Percentiles rank a stretch among this genome's conserved stretches.
phyloP scores from a whole-genome alignment of 92 coral and sea anemone genomes.

The Desmophyllum pertusum region DNA sequence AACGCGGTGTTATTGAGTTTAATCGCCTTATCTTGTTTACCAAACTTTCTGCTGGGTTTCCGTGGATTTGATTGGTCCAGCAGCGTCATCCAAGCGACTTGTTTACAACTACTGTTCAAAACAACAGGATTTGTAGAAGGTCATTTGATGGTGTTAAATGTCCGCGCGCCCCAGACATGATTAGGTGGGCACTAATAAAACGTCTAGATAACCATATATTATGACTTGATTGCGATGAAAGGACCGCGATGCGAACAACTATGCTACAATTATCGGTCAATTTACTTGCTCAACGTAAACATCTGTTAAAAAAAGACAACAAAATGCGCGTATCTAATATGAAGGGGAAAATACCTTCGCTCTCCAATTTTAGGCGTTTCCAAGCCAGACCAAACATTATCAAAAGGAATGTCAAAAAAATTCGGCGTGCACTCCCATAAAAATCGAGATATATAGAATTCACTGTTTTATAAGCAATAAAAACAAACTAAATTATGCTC shows the following conservation, averaged over 20 bases:
- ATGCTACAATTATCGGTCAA: constrained; percentile 10
- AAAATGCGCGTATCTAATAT: not conserved
- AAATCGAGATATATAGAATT: not conserved
- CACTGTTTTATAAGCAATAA: not conserved
- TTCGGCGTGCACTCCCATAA: not conserved
- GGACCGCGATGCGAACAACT: not conserved
- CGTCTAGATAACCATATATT: not conserved
- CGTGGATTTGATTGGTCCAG: constrained; percentile 20
- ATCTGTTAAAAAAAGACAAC: not conserved
- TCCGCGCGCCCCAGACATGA: constrained; percentile 6
- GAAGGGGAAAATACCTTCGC: not conserved
- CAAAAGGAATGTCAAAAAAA: not conserved
- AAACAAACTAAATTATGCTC: too few relatives aligned
- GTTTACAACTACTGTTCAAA: constrained; percentile 18
- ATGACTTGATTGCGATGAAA: not conserved
- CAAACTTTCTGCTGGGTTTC: constrained; percentile 7
- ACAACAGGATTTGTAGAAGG: not conserved
- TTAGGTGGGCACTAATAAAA: constrained; percentile 8
- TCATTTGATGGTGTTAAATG: not conserved
- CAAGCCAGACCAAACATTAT: not conserved
- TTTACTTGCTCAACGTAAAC: not conserved
- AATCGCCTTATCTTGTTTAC: constrained; percentile 27
- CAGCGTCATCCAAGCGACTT: not conserved
- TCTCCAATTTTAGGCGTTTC: not conserved
- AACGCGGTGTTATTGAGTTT: not conserved